phyloP scores from a whole-genome alignment of 53 echinoderm and acorn worm species.

The Hippasteria phrygiana region DNA sequence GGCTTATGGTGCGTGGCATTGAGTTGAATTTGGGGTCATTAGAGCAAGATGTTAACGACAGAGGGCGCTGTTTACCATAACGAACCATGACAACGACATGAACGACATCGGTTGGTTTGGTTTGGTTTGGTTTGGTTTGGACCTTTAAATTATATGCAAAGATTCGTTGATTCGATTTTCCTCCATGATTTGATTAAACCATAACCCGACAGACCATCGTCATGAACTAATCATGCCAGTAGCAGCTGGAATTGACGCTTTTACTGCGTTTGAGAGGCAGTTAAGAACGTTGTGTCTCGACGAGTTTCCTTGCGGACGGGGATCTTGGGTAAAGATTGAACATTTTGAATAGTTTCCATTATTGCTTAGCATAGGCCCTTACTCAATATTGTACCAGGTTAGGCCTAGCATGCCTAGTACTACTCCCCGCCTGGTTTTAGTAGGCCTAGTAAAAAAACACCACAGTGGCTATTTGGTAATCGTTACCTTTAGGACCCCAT shows the following conservation, averaged over 20 bases:
- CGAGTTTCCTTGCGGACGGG: constrained; percentile 95
- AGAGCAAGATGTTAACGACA: too few species aligned
- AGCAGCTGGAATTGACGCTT: constrained; percentile 81
- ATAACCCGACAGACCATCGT: neutral
- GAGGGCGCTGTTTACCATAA: constrained; percentile 4
- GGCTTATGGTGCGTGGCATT: too few species aligned
- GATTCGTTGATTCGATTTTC: neutral
- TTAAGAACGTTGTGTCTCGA: constrained; percentile 90
- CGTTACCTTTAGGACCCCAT: too few species aligned
- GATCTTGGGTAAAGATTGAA: constrained; percentile 79
- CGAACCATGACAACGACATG: constrained; percentile 15
- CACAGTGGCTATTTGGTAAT: too few species aligned
- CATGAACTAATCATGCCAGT: constrained; percentile 74
- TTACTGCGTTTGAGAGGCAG: constrained; percentile 87
- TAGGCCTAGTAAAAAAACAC: too few species aligned
- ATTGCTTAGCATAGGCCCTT: too few species aligned
- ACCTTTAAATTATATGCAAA: neutral
- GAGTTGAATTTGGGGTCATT: too few species aligned
- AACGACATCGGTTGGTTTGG: neutral
- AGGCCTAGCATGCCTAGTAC: too few species aligned
- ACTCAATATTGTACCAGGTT: too few species aligned
- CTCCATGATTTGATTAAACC: neutral
- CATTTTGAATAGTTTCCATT: neutral
- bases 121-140: neutral
- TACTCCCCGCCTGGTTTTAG: too few species aligned